Conservation (phyloP, 1,140 invertebrate genomes). For the Drosophila triauraria region DNA sequence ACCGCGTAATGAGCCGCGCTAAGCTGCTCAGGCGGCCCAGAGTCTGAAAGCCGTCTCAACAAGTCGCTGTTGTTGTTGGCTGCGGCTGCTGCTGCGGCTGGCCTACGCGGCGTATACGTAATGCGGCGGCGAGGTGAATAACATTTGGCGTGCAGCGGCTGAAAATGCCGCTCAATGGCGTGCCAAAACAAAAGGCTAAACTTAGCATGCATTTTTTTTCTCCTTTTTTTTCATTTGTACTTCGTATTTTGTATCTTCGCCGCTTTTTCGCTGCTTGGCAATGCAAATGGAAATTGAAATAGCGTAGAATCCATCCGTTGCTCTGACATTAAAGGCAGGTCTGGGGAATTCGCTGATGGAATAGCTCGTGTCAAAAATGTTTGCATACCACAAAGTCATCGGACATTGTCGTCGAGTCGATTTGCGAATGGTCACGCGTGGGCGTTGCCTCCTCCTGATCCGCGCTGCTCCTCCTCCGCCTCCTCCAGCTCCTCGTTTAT, state of each 20-base stretch:
- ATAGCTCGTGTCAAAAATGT: constrained; percentile 64
- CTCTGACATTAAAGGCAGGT: constrained; percentile 61
- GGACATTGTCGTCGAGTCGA: constrained; percentile 34
- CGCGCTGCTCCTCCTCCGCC: not conserved
- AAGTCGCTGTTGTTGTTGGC: constrained; percentile 47
- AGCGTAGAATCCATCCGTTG: constrained; percentile 64
- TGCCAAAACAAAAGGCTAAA: constrained; percentile 83
- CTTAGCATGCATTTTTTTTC: constrained; percentile 73
- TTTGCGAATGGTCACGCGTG: constrained; percentile 58
- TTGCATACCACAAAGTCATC: constrained; percentile 58
- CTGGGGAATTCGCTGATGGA: constrained; percentile 28
- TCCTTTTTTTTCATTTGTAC: constrained; percentile 12
- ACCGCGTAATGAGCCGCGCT: constrained; percentile 46
- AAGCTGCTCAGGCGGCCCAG: constrained; percentile 31
- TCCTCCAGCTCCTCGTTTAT: constrained; percentile 60
- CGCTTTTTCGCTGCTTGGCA: constrained; percentile 18
- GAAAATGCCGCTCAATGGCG: constrained; percentile 80
- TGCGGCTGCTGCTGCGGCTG: constrained; percentile 2
- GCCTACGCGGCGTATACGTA: constrained; percentile 69
- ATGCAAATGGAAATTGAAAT: constrained; percentile 75
- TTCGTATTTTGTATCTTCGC: constrained; percentile 16
- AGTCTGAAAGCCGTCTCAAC: constrained; percentile 68
- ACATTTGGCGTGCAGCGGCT: constrained; percentile 57
- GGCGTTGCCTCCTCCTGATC: constrained; percentile 36
- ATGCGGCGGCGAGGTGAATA: constrained; percentile 72